Conservation (phyloP, 2,888 invertebrate species). For the Ferrisia virgata region DNA sequence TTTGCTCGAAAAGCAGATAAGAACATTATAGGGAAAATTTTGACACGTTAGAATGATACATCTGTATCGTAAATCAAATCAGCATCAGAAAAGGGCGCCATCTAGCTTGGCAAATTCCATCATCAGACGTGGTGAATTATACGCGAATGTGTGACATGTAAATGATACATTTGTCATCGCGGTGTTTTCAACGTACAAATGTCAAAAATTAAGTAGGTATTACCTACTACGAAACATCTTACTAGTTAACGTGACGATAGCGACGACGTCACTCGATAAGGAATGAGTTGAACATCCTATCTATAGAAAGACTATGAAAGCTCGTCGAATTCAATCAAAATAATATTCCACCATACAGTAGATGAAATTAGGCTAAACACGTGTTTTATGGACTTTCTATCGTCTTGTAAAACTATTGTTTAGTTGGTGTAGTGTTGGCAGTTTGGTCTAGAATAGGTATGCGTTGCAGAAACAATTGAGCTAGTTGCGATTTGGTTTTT, state of each 20-base stretch:
- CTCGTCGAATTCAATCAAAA: no score
- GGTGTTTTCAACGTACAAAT: background rate
- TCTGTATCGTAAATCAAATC: conserved; percentile 30
- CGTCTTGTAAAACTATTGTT: background rate
- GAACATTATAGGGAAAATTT: background rate
- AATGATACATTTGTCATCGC: background rate
- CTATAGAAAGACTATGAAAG: no score
- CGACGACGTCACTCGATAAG: no score
- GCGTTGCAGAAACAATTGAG: background rate
- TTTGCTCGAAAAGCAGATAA: background rate
- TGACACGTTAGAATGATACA: conserved; percentile 2
- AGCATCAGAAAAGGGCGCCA: background rate
- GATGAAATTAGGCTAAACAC: background rate
- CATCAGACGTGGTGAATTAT: background rate
- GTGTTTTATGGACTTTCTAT: background rate
- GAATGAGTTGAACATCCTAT: no score
- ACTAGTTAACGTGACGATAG: background rate
- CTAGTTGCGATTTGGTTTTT: background rate
- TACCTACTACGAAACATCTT: background rate
- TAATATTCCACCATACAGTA: no score
- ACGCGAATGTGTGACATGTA: background rate
- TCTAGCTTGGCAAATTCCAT: background rate
- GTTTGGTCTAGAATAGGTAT: no score
- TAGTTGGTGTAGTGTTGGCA: no score
- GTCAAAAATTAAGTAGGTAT: background rate